These are phyloP conservation scores for Scolanthus callimorphus DNA, from an alignment of 92 coral and sea anemone species.

Conservation along the genomic window DNA sequence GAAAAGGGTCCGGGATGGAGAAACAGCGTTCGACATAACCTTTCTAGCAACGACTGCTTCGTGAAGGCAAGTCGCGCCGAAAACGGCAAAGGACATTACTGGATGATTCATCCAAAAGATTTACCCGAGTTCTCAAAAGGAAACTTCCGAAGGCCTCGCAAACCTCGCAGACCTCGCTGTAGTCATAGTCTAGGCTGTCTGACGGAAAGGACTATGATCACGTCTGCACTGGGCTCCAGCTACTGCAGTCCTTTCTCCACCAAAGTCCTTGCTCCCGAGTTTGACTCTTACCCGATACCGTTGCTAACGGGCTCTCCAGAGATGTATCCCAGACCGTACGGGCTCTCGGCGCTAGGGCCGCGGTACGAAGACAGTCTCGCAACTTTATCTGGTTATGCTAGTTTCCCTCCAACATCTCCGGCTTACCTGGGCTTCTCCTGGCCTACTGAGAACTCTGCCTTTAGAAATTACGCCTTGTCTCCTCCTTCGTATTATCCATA, in stretches of 20 bases:
- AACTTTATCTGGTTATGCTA: constrained; percentile 1
- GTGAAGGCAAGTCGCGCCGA: constrained; percentile 99
- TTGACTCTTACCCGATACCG: constrained; percentile 47
- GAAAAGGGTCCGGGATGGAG: constrained; percentile 99
- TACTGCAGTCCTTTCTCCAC: constrained; percentile 29
- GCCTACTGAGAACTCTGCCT: constrained; percentile 68
- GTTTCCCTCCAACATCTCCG: constrained; percentile 46
- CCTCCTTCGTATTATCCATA: constrained; percentile 67
- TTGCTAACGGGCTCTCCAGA: constrained; percentile 40
- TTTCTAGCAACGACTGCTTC: constrained; percentile 98
- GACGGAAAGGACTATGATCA: constrained; percentile 39
- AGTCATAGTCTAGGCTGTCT: constrained; percentile 57
- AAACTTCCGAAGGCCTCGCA: constrained; percentile 88
- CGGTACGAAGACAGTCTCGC: constrained; percentile 51
- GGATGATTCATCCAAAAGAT: constrained; percentile 99
- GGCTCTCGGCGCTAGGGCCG: constrained; percentile 32
- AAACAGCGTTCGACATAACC: constrained; percentile 95
- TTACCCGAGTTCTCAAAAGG: constrained; percentile 98
- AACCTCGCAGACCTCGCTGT: constrained; percentile 91
- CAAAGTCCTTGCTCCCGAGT: constrained; percentile 25
- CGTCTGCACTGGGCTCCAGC: constrained; percentile 34
- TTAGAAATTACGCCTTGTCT: constrained; percentile 59
- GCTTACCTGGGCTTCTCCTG: constrained; percentile 64
- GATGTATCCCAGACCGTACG: constrained; percentile 55
- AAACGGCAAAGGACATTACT: constrained; percentile 98